phyloP scores from a whole-genome alignment of 2,113 vertebrate species.

The Heteronetta atricapilla region DNA sequence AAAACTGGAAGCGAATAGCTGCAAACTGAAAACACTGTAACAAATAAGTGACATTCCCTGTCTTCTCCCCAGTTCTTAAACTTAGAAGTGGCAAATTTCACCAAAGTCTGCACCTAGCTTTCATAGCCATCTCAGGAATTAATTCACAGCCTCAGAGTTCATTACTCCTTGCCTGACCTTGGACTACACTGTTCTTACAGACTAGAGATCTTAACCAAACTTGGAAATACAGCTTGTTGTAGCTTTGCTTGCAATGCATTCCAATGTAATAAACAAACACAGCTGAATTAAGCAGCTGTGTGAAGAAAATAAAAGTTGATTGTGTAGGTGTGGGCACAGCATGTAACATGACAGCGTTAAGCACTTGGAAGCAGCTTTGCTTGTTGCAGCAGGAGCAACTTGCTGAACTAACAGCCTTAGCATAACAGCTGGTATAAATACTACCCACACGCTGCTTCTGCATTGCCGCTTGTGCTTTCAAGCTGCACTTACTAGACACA shows the following conservation, averaged over 20 bases:
- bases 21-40: background rate
- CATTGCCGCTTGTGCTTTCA: background rate
- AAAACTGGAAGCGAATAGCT: background rate
- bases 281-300: slow-evolving; percentile 29
- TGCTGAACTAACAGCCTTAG: background rate
- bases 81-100: background rate
- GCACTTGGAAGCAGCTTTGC: slow-evolving; percentile 28
- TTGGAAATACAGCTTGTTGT: background rate
- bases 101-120: background rate
- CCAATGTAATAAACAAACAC: background rate
- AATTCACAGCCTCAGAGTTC: background rate
- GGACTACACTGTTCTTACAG: background rate
- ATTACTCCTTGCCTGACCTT: rapidly evolving
- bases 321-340: slow-evolving; percentile 7
- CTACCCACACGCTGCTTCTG: slow-evolving; percentile 9
- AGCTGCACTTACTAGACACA: slow-evolving; percentile 63
- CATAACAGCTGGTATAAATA: slow-evolving; percentile 4
- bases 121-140: background rate
- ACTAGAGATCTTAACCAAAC: background rate
- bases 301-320: background rate
- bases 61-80: background rate
- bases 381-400: slow-evolving; percentile 23
- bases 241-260: background rate
- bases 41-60: background rate
- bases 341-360: slow-evolving; percentile 19